Evolutionary conservation across 2,888 invertebrate genomes (phyloP), one percentile per base, ranked within the genome.

Genomic region (Resseliella maxima): DNA sequence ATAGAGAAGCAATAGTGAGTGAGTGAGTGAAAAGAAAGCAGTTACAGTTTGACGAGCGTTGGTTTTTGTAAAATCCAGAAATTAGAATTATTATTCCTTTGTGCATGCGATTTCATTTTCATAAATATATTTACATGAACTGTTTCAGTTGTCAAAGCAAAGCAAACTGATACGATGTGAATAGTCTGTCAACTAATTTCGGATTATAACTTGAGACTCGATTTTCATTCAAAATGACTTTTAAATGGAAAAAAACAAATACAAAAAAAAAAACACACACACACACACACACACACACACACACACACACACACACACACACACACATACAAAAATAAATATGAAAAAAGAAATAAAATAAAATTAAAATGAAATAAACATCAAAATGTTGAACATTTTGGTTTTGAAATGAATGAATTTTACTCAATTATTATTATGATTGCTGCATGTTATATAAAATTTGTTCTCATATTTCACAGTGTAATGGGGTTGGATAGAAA

Each of bases 71-170:
- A 72, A 15, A 72, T 72, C 35, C 72, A 27, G 72, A 72, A 72
- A 72, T 72, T 72, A 72, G 31, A 72, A 59, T 72, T 72, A 6
- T n/a, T 18, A 72, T 72, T 72, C 72, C 72, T 72, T 72, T 72
- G 72, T 72, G 31, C 72, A 72, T 72, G 27, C 72, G 31, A 72
- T 35, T 72, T 59, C 27, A 59, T 59, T 59, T 59, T 27, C 6
- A 24, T 2, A 6, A n/a, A 59, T 27, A 5, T 59, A 24, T 50
- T 15, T 2, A 18, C 8, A 18, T 15, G n/a, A 59, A 24, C 24
- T 24, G 59, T 59, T 72, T 31, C 35, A 24, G 3, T n/a, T 72
- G 72, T 72, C 72, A 72, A 72, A 72, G 59, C n/a, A n/a, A n/a
- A n/a, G 46, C 31, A 31, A 72, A 12, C 31, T 72, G 72, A 31